These are phyloP conservation scores for Rhinella marina DNA, from an alignment of 2,797 vertebrate species.

Conservation along the genomic window DNA sequence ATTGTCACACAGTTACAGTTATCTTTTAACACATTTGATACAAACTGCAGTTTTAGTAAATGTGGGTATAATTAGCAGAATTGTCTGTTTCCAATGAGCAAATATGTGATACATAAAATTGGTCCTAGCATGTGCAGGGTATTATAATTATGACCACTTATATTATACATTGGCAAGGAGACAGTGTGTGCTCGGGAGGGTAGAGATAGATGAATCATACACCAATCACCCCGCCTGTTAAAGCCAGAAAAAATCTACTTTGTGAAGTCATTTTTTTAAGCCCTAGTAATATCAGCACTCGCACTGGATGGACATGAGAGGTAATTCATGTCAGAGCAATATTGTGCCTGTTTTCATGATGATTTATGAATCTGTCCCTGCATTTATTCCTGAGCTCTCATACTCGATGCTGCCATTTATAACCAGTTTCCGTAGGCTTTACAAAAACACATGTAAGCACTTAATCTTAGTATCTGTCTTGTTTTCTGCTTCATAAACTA, in stretches of 20 bases:
- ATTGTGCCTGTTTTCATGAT: conserved; percentile 51
- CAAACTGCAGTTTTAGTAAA: too few relatives aligned
- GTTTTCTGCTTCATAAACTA: conserved; percentile 48
- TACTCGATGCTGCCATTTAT: conserved; percentile 48
- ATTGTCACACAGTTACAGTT: too few relatives aligned
- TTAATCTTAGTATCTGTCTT: conserved; percentile 59
- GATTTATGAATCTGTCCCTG: conserved; percentile 58
- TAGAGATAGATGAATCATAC: conserved; percentile 50
- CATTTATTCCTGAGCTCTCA: conserved; percentile 54
- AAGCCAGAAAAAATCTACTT: conserved; percentile 33
- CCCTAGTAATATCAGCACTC: conserved; percentile 49
- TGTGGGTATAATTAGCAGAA: neutral
- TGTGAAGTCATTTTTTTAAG: conserved; percentile 59
- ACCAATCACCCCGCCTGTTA: neutral
- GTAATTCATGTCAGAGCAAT: conserved; percentile 54
- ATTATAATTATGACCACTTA: neutral
- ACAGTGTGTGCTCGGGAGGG: neutral
- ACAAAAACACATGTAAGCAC: conserved; percentile 58
- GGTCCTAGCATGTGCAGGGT: neutral
- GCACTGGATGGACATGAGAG: conserved; percentile 57
- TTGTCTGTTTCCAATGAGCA: neutral
- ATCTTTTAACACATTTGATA: too few relatives aligned
- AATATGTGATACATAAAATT: neutral
- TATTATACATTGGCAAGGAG: neutral
- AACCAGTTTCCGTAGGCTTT: conserved; percentile 54